These are phyloP conservation scores for Julus scanicus DNA, from an alignment of 2,888 invertebrate genomes.

Conservation along the genomic window DNA sequence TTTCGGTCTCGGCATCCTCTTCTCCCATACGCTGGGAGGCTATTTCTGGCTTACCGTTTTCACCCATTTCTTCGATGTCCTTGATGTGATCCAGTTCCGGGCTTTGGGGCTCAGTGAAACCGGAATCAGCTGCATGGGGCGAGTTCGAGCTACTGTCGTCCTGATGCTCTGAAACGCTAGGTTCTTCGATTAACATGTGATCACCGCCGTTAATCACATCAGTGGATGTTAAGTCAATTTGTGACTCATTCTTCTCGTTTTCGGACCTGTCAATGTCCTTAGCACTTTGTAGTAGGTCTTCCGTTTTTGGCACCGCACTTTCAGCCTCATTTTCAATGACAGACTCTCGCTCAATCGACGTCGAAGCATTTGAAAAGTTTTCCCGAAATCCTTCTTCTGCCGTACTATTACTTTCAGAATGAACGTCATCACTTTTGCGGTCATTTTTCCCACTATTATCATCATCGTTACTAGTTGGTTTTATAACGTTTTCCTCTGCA, in stretches of 20 bases:
- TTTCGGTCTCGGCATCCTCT: constrained; percentile 32
- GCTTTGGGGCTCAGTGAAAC: constrained; percentile 57
- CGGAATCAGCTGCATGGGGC: constrained; percentile 58
- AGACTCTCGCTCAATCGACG: neutral
- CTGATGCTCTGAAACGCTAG: neutral
- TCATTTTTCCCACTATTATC: neutral
- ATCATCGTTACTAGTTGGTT: constrained; percentile 58
- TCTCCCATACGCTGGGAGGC: constrained; percentile 53
- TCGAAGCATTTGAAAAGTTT: neutral
- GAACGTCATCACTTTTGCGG: neutral
- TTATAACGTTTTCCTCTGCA: constrained; percentile 58
- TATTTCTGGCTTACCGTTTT: constrained; percentile 8
- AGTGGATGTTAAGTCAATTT: neutral
- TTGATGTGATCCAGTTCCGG: constrained; percentile 57
- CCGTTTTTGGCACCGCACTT: neutral
- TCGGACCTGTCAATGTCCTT: neutral
- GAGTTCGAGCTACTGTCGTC: constrained; percentile 56
- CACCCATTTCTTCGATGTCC: constrained; percentile 56
- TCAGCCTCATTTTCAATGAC: neutral
- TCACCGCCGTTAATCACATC: neutral
- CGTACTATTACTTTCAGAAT: neutral
- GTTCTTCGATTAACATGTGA: constrained; percentile 11
- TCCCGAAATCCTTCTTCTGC: neutral
- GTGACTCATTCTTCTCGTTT: constrained; percentile 6
- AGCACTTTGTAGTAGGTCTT: neutral